Percentiles rank a stretch among this genome's conserved stretches.
Evolutionary conservation across 53 echinoderm and acorn worm species (phyloP).

Genomic region (Patiria pectinifera): DNA sequence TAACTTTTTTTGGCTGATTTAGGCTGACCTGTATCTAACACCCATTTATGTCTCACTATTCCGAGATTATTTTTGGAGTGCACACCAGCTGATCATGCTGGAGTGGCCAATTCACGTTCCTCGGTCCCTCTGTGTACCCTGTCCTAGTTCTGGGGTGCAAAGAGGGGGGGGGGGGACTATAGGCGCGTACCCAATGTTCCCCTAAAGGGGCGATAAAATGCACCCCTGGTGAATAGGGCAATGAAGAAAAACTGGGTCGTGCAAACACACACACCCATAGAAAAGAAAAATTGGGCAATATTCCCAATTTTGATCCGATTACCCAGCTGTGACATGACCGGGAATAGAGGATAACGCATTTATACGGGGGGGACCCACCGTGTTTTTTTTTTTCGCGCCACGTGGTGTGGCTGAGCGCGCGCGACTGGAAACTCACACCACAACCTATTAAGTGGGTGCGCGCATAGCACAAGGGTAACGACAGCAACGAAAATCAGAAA

Average conservation of each 20-base stretch:
- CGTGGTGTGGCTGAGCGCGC: conserved; percentile 2
- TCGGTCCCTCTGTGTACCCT: conserved; percentile 40
- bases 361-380: not conserved
- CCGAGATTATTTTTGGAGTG: not conserved
- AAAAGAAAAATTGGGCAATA: conserved; percentile 44
- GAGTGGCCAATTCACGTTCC: conserved; percentile 44
- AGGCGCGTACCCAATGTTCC: not conserved
- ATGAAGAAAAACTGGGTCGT: conserved; percentile 36
- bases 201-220: conserved; percentile 38
- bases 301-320: conserved; percentile 40
- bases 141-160: conserved; percentile 44
- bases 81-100: not conserved
- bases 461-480: not conserved
- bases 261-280: conserved; percentile 44
- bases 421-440: conserved; percentile 28
- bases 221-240: conserved; percentile 34
- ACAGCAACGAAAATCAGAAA: not conserved
- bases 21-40: not conserved
- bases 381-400: not conserved
- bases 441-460: not conserved
- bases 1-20: not conserved
- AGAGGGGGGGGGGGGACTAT: conserved; percentile 15
- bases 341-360: not conserved
- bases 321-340: conserved; percentile 44
- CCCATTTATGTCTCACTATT: not conserved